phyloP scores from a whole-genome alignment of 2,888 invertebrate genomes.

The Prosopocoilus inquinatus region DNA sequence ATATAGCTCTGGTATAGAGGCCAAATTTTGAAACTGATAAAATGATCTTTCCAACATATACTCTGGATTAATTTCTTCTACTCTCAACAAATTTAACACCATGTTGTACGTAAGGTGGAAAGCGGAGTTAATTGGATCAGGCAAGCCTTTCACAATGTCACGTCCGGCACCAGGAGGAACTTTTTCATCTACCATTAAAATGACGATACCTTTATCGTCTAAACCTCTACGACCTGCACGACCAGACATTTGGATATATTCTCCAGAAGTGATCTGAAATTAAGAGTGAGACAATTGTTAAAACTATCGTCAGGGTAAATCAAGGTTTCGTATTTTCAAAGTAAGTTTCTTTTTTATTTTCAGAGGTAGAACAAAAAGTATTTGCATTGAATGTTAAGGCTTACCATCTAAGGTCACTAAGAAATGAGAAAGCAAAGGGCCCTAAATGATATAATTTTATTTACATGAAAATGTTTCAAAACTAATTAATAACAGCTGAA shows the following conservation, averaged over 20 bases:
- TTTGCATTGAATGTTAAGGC: too few species aligned
- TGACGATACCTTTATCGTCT: constrained; percentile 96
- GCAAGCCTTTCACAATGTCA: constrained; percentile 77
- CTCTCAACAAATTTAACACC: constrained; percentile 93
- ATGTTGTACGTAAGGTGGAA: constrained; percentile 99
- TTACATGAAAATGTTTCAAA: too few species aligned
- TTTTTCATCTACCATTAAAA: constrained; percentile 97
- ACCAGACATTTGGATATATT: constrained; percentile 99
- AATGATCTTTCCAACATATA: constrained; percentile 98
- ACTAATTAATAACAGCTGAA: too few species aligned
- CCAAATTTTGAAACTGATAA: constrained; percentile 98
- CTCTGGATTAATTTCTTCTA: constrained; percentile 99
- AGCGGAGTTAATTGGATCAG: constrained; percentile 97
- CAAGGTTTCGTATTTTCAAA: too few species aligned
- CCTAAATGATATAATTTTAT: too few species aligned
- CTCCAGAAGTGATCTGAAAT: constrained; percentile 82
- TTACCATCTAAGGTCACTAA: too few species aligned
- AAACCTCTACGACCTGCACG: constrained; percentile 95
- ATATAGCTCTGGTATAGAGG: constrained; percentile 85
- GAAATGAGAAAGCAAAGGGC: too few species aligned
- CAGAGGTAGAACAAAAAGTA: too few species aligned
- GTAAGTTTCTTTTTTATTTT: too few species aligned
- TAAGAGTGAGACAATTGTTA: neutral
- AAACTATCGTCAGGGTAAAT: too few species aligned
- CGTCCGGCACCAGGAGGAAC: constrained; percentile 77